Evolutionary conservation across 2,113 vertebrate species (phyloP), one percentile per base, ranked within the genome.

Genomic region (Callipepla californica): DNA sequence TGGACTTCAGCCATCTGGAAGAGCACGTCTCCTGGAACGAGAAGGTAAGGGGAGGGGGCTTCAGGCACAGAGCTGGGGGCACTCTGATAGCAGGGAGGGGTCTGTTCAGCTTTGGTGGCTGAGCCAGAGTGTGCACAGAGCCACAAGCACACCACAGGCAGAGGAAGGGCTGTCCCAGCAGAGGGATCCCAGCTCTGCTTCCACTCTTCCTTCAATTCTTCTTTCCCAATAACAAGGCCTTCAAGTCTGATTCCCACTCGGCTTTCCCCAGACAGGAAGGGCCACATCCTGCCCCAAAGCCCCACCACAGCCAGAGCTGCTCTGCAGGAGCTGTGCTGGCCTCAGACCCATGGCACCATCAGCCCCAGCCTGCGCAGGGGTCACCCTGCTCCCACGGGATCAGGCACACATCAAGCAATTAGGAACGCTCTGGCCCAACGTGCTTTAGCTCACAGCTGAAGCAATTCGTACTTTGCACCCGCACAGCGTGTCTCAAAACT

Each of bases 1-100:
- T 99, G 99, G 78, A 99, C 99, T 84, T 99, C 99, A 3, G 99
- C 99, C 99, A 99, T 99, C 98, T 99, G 99, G 97, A 99, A 99
- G 22, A 99, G 99, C n/a, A 99, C 99, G 0, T 99, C 99, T 95
- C 99, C 99, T 99, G 98, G n/a, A 90, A 87, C 87, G 95, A 89
- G 13, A 55, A 59, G 51, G 30, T 1, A 7, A 3, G 6, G 67
- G 17, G 20, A 84, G 6, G 30, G 20, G 21, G 9, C 63, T 40
- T 95, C 84, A 77, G 67, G 45, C 11, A 19, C 59, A 0, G 3
- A 34, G n/a, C 55, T 32, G 3, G 12, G 36, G 42, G 32, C 53
- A 19, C 3, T 13, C 16, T 0, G 44, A 44, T 9, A 32, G 62
- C 20, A 19, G 1, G 11, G 86, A 90, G 82, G 48, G 67, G 45